phyloP scores from a whole-genome alignment of 1,140 invertebrate species.

The Lordiphosa collinella region DNA sequence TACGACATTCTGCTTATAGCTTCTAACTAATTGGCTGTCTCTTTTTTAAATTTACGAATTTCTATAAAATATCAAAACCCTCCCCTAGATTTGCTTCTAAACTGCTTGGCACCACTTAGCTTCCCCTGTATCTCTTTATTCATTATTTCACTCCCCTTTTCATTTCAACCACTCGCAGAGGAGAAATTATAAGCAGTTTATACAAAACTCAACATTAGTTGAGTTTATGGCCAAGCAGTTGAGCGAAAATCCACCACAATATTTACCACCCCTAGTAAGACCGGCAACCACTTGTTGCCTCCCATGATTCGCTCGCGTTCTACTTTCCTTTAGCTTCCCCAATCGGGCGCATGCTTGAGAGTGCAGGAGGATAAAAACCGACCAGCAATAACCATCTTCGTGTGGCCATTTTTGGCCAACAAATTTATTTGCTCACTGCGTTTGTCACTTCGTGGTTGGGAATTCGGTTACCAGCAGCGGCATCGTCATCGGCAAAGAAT shows the following conservation, averaged over 20 bases:
- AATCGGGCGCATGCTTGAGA: slow-evolving; percentile 19
- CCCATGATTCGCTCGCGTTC: slow-evolving; percentile 3
- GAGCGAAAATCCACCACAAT: background rate
- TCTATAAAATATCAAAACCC: too few relatives aligned
- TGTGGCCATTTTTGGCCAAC: slow-evolving; percentile 31
- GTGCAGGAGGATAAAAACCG: background rate
- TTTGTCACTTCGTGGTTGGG: slow-evolving; percentile 44
- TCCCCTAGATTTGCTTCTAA: too few relatives aligned
- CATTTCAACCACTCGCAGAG: too few relatives aligned
- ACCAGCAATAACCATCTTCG: background rate
- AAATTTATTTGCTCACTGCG: slow-evolving; percentile 52
- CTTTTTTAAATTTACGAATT: too few relatives aligned
- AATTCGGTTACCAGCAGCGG: slow-evolving; percentile 35
- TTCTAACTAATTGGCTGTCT: too few relatives aligned
- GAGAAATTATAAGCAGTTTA: too few relatives aligned
- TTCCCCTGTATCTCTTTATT: too few relatives aligned
- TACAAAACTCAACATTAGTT: background rate
- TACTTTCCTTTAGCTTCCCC: background rate
- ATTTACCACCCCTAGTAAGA: background rate
- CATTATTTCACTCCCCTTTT: too few relatives aligned
- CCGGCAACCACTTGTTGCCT: slow-evolving; percentile 63
- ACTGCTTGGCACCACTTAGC: too few relatives aligned
- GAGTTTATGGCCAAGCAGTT: slow-evolving; percentile 3
- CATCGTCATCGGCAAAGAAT: slow-evolving; percentile 14
- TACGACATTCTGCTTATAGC: too few relatives aligned